These are phyloP conservation scores for Notolepis coatsorum DNA, from an alignment of 2,797 vertebrate genomes.

Conservation along the genomic window DNA sequence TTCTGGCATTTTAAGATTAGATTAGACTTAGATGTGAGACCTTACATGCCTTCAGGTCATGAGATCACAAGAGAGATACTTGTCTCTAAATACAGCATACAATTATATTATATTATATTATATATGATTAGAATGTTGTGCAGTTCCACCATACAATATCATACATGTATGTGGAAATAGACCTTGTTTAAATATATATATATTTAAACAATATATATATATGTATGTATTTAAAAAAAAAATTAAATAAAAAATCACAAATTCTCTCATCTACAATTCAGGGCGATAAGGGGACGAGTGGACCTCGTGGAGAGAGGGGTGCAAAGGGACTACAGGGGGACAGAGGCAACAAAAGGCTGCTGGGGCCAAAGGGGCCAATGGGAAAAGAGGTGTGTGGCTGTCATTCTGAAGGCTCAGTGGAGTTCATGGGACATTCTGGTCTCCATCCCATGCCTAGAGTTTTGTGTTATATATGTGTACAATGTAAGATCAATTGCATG, in stretches of 20 bases:
- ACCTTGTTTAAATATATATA: neutral
- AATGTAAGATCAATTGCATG: neutral
- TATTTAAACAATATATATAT: neutral
- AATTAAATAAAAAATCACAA: too few relatives aligned
- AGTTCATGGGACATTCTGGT: neutral
- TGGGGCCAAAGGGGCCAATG: slow-evolving; percentile 62
- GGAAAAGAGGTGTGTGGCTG: slow-evolving; percentile 70
- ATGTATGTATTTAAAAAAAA: neutral
- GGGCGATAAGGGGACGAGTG: slow-evolving; percentile 74
- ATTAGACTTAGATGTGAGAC: neutral
- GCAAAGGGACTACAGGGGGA: slow-evolving; percentile 69
- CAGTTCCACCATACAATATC: neutral
- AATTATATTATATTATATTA: neutral
- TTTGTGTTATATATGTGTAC: neutral
- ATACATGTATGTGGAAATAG: neutral
- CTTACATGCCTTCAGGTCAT: neutral
- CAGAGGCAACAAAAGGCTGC: slow-evolving; percentile 62
- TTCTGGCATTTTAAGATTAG: too few relatives aligned
- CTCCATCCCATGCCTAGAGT: neutral
- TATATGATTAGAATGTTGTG: too few relatives aligned
- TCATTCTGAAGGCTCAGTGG: neutral
- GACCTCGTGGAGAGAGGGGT: slow-evolving; percentile 63
- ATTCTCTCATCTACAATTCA: slow-evolving; percentile 41
- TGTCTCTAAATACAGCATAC: neutral
- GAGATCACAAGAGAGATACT: neutral